Base-by-base conservation (phyloP, 2,888 invertebrate species). In the Synergus gifuensis region DNA sequence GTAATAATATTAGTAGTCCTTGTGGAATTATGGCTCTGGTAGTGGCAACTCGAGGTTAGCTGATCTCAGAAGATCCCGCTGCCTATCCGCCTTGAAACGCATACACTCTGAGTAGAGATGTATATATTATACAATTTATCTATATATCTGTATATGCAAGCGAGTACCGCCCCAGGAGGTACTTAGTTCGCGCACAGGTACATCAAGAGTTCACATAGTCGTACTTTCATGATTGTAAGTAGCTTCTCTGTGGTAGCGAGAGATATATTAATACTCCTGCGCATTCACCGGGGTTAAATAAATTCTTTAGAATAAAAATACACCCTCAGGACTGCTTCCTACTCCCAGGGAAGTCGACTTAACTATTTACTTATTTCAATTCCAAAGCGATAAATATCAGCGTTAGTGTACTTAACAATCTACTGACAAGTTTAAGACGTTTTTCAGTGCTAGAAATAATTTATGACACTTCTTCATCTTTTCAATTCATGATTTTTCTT, bases 291-390 rank as follows among this genome's bases (percentile, higher is more conserved):
- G 36, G 40, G 36, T 73, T 73, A 54, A 73, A 73, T 73, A 73
- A 73, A 73, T 73, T 73, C 73, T 28, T 36, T 73, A n/a, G n/a
- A 73, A 73, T 54, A 73, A 73, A 73, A 73, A 73, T 36, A 69
- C 46, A 69, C 28, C 69, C 69, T 28, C 49, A 49, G 49, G 49
- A 46, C 46, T 69, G 69, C 69, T 69, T 69, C 49, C 69, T 49
- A 14, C 69, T 49, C 69, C 28, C 28, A 11, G 16, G 28, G 49
- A 49, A 69, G 49, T 36, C 69, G 28, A 16, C 69, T 69, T 69
- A 49, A 69, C 36, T 69, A 69, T 49, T 69, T 69, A 49, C 49
- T 69, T n/a, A 36, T 69, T 69, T 28, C 69, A 69, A 46, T 44
- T 28, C 69, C 36, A 28, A 14, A 28, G 36, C 49, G 28, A 69